Base-by-base conservation (phyloP, 2,797 vertebrate species). In the Sebastes diploproa region DNA sequence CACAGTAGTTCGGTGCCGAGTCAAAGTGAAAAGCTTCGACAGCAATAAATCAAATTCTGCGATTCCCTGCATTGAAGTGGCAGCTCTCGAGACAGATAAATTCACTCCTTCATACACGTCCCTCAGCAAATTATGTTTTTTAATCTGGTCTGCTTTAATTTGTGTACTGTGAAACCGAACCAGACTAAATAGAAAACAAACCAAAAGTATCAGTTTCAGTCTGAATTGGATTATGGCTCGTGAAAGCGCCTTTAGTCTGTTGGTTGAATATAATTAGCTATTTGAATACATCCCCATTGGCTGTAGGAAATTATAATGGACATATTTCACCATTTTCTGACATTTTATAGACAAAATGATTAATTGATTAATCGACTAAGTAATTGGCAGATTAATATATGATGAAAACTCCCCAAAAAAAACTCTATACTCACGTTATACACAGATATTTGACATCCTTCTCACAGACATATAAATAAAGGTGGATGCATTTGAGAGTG, bases 391-490 rank as follows among this genome's bases (percentile, higher is more conserved):
- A 50, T 27, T 16, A 38, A 16, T 62, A 0, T 2, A 25, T 27
- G 0, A 42, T 20, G 3, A 18, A 29, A 20, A 29, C 12, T 25
- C 13, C 13, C 4, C 20, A 42, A 30, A 73, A 50, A 16, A 16
- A 8, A 0, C 5, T 54, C 3, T 7, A 4, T 20, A 5, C 50
- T 38, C 50, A 38, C 14, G 59, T 18, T 27, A 46, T 18, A 84
- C 42, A 36, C 7, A 55, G 52, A 55, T 67, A 38, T 84, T 65
- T 66, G 13, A 63, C 63, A 62, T 66, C 27, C 38, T 50, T 78
- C 73, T 36, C 6, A 76, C 4, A 75, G 34, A 72, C 38, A 30
- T 30, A 65, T 54, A 55, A 55, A 61, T 30, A 81, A 69, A 69
- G 20, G 12, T 32, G 29, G 6, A 27, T 55, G 32, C 11, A 62